A percentile compares a stretch with the other conserved stretches of the same genome.
Conservation (phyloP, 2,888 invertebrate genomes). For the Tuta absoluta region DNA sequence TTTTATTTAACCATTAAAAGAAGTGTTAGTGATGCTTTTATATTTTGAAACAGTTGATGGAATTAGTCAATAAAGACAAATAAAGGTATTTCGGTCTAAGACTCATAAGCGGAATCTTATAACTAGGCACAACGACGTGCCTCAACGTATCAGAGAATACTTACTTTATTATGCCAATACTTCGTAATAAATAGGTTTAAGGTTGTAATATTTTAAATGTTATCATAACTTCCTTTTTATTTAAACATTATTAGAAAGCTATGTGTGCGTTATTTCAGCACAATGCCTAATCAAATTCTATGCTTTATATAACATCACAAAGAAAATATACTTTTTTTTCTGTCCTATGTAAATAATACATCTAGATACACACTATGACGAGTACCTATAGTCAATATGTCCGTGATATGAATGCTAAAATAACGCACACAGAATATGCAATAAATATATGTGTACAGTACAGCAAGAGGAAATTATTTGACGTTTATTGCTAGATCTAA, state of each 20-base stretch:
- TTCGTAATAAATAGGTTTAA: slow-evolving; percentile 35
- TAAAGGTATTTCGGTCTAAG: no score
- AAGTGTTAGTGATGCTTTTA: no score
- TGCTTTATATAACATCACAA: no score
- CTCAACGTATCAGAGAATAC: slow-evolving; percentile 53
- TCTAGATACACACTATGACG: no score
- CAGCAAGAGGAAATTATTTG: slow-evolving; percentile 25
- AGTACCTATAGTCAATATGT: no score
- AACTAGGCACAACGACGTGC: slow-evolving; percentile 45
- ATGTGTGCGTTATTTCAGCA: slow-evolving; percentile 13
- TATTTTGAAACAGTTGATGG: no score
- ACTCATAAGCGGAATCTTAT: no score
- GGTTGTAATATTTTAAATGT: slow-evolving; percentile 32
- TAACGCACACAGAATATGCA: slow-evolving; percentile 24
- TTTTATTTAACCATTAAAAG: no score
- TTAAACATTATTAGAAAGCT: slow-evolving; percentile 30
- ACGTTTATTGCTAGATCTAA: slow-evolving; percentile 22
- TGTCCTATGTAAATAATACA: no score
- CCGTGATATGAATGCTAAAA: neutral
- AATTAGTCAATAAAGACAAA: no score
- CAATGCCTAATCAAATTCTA: neutral
- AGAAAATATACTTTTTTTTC: no score
- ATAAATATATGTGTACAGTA: slow-evolving; percentile 28
- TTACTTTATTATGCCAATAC: slow-evolving; percentile 59
- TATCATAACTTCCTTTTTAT: slow-evolving; percentile 34